phyloP scores from a whole-genome alignment of 2,888 invertebrate genomes.

The Eupithecia inturbata region DNA sequence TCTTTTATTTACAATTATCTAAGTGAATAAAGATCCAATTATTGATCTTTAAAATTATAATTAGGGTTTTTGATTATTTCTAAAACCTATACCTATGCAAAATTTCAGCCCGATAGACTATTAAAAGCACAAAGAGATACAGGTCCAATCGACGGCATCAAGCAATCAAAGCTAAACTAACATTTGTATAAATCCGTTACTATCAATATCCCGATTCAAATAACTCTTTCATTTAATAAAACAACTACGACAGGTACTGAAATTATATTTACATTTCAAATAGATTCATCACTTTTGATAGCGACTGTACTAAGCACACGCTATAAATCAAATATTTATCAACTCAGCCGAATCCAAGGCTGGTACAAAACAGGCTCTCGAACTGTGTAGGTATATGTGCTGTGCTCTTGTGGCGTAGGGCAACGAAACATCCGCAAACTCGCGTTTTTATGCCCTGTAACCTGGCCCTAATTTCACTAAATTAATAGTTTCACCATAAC shows the following conservation, averaged over 20 bases:
- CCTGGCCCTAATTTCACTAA: too few relatives aligned
- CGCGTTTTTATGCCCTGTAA: too few relatives aligned
- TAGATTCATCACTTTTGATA: background rate
- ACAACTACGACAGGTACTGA: background rate
- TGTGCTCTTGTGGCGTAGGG: background rate
- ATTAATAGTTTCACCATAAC: too few relatives aligned
- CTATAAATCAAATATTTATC: slow-evolving; percentile 9
- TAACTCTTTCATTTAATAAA: background rate
- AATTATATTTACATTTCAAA: background rate
- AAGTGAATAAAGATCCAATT: background rate
- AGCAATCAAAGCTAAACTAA: background rate
- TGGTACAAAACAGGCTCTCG: slow-evolving; percentile 1
- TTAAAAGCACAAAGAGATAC: background rate
- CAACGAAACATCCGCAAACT: too few relatives aligned
- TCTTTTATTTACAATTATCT: too few relatives aligned
- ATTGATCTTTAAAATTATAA: background rate
- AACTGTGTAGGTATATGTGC: background rate
- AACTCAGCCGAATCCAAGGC: slow-evolving; percentile 7
- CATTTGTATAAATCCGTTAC: background rate
- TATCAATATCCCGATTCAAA: background rate
- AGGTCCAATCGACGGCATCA: background rate
- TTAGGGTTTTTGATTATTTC: background rate
- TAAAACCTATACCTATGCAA: background rate
- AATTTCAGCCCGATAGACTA: background rate
- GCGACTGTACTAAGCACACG: slow-evolving; percentile 6